A percentile compares a stretch with the other conserved stretches of the same genome.
Evolutionary conservation across 2,113 vertebrate genomes (phyloP).

Genomic region (Phalacrocorax aristotelis): DNA sequence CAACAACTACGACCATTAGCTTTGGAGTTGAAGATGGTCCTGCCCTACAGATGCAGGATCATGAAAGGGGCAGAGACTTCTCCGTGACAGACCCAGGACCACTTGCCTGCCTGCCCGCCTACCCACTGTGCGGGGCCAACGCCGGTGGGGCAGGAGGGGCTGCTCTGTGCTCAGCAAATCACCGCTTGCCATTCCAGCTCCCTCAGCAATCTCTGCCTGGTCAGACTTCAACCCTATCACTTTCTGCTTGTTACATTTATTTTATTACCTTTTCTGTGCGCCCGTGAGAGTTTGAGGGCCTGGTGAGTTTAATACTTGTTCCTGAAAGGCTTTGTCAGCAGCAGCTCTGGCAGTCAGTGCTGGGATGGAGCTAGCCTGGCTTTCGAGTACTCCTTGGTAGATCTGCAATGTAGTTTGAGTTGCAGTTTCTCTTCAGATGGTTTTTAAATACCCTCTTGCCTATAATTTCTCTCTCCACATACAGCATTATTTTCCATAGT

Average conservation of each 20-base stretch:
- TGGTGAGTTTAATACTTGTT: not conserved
- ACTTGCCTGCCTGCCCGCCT: no score
- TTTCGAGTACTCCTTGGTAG: not conserved
- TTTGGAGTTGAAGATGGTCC: not conserved
- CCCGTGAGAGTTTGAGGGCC: not conserved
- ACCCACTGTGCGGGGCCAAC: accelerated
- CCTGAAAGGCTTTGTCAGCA: conserved; percentile 8
- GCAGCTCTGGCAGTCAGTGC: not conserved
- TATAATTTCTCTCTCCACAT: not conserved
- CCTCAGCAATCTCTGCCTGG: not conserved
- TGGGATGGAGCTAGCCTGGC: not conserved
- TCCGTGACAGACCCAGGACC: not conserved
- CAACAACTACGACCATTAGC: accelerated
- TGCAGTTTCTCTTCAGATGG: not conserved
- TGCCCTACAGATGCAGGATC: not conserved
- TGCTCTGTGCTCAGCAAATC: not conserved
- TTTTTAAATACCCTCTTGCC: not conserved
- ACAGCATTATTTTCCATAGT: not conserved
- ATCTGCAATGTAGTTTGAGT: not conserved
- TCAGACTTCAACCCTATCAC: not conserved
- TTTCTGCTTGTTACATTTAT: not conserved
- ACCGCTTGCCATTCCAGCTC: not conserved
- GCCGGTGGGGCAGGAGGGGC: not conserved
- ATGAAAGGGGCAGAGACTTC: not conserved
- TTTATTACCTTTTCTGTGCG: not conserved